phyloP scores from a whole-genome alignment of 2,888 invertebrate genomes.

The Dusona sp. region DNA sequence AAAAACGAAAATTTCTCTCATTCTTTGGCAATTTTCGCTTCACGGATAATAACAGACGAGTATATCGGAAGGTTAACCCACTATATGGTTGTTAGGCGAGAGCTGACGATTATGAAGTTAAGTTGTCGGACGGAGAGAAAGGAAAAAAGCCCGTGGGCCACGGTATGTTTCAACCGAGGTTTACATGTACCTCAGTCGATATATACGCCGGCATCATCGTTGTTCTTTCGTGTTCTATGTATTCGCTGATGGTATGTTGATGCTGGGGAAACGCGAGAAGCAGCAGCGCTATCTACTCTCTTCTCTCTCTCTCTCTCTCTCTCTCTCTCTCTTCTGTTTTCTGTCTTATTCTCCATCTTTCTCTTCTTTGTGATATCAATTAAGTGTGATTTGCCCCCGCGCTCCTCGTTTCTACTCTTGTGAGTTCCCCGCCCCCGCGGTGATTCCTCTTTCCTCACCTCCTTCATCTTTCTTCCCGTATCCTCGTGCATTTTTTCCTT shows the following conservation, averaged over 20 bases:
- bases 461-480: conserved; percentile 51
- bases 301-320: conserved; percentile 47
- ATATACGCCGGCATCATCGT: conserved; percentile 13
- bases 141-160: conserved; percentile 55
- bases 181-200: conserved; percentile 33
- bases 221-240: conserved; percentile 39
- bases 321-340: conserved; percentile 54
- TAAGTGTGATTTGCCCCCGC: conserved; percentile 81
- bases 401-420: conserved; percentile 48
- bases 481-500: conserved; percentile 6
- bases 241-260: conserved; percentile 70
- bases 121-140: conserved; percentile 69
- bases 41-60: conserved; percentile 47
- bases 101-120: conserved; percentile 81
- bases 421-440: conserved; percentile 53
- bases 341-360: conserved; percentile 43
- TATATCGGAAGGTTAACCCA: conserved; percentile 77
- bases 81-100: conserved; percentile 64
- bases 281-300: conserved; percentile 47
- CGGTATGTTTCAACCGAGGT: conserved; percentile 20
- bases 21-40: conserved; percentile 77
- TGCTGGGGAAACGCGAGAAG: conserved; percentile 74
- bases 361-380: conserved; percentile 82
- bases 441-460: conserved; percentile 58
- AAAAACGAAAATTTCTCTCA: conserved; percentile 23